Conservation (phyloP, 2,888 invertebrate genomes). For the Oscheius sp. region DNA sequence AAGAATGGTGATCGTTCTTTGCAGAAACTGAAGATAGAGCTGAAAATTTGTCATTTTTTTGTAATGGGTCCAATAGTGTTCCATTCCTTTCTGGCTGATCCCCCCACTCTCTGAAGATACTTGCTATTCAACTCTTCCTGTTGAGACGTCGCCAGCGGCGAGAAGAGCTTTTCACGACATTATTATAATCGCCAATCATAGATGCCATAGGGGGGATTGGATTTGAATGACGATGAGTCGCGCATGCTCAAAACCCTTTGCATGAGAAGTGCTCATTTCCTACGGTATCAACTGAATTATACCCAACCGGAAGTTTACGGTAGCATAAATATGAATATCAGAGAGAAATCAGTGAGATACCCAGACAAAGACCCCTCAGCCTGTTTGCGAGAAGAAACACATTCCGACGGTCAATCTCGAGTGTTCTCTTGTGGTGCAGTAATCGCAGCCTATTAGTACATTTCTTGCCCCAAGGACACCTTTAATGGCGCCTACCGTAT, state of each 20-base stretch:
- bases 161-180: slow-evolving; percentile 29
- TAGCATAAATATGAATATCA: neutral
- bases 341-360: neutral
- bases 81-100: neutral
- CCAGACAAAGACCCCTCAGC: slow-evolving; percentile 10
- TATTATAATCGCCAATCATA: slow-evolving; percentile 33
- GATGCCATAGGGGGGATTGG: slow-evolving; percentile 32
- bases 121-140: neutral
- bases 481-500: slow-evolving; percentile 29
- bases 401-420: slow-evolving; percentile 30
- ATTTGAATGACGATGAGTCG: slow-evolving; percentile 31
- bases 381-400: slow-evolving; percentile 20
- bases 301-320: slow-evolving; percentile 13
- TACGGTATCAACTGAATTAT: slow-evolving; percentile 25
- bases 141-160: slow-evolving; percentile 29
- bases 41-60: neutral
- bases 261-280: slow-evolving; percentile 28
- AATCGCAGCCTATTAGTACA: slow-evolving; percentile 33
- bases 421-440: slow-evolving; percentile 29
- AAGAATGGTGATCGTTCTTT: neutral
- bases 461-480: slow-evolving; percentile 31
- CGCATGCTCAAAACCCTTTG: slow-evolving; percentile 24
- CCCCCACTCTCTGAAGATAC: too few relatives aligned
- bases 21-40: neutral
- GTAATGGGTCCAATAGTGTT: too few relatives aligned